These are phyloP conservation scores for Meloidogyne chitwoodi DNA, from an alignment of 1,140 invertebrate genomes.

Conservation along the genomic window DNA sequence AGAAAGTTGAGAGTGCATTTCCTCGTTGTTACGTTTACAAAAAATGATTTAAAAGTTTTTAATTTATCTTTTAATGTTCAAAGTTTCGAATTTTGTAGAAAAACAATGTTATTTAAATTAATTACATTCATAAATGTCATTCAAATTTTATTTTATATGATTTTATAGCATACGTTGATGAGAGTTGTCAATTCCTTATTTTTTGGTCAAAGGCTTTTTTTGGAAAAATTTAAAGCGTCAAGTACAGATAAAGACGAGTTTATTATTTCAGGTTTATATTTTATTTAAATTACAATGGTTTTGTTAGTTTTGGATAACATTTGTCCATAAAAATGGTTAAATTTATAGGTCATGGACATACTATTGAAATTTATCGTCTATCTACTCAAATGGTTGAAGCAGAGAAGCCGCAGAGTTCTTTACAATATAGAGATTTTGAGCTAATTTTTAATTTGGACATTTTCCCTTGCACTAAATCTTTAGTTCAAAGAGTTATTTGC, in stretches of 20 bases:
- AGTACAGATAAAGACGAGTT: not conserved
- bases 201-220: not conserved
- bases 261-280: not conserved
- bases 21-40: constrained; percentile 2
- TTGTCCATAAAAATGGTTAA: not conserved
- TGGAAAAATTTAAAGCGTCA: not conserved
- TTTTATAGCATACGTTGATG: too few species aligned
- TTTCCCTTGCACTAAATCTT: not conserved
- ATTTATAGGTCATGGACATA: not conserved
- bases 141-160: not conserved
- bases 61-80: not conserved
- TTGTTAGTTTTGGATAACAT: too few species aligned
- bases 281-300: too few species aligned
- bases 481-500: not conserved
- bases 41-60: not conserved
- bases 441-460: not conserved
- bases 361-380: not conserved
- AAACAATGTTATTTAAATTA: not conserved
- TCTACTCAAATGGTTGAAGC: not conserved
- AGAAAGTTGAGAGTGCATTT: not conserved
- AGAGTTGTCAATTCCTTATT: not conserved
- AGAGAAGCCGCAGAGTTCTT: not conserved
- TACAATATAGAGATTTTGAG: not conserved
- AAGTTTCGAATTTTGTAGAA: not conserved
- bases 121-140: not conserved